Evolutionary conservation across 2,888 invertebrate species (phyloP).

Genomic region (Drosophila anomalata): DNA sequence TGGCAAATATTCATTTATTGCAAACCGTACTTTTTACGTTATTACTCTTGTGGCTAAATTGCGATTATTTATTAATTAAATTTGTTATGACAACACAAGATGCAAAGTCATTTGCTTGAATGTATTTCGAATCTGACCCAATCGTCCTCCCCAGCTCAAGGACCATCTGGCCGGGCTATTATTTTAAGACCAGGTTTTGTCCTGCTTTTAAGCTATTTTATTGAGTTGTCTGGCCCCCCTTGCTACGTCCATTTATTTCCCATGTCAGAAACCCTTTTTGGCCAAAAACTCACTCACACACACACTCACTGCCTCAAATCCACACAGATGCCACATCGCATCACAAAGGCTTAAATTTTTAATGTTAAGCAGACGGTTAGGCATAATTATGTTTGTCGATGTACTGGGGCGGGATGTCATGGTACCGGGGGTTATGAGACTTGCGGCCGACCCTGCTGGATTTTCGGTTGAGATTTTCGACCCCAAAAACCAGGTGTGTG

Average conservation of each 20-base stretch:
- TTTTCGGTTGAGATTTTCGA: slow-evolving; percentile 21
- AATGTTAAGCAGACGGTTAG: slow-evolving; percentile 45
- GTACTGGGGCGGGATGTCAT: not conserved
- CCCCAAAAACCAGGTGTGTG: slow-evolving; percentile 26
- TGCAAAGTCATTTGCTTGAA: slow-evolving; percentile 38
- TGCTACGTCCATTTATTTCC: not conserved
- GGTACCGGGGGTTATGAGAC: slow-evolving; percentile 6
- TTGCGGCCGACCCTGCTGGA: slow-evolving; percentile 4
- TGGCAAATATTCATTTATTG: slow-evolving; percentile 67
- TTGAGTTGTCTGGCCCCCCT: slow-evolving; percentile 34
- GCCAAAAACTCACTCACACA: slow-evolving; percentile 1
- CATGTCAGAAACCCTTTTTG: slow-evolving; percentile 35
- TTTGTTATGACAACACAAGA: slow-evolving; percentile 56
- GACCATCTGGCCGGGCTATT: slow-evolving; percentile 31
- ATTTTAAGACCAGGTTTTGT: slow-evolving; percentile 33
- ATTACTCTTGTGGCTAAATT: slow-evolving; percentile 76
- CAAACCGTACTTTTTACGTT: slow-evolving; percentile 47
- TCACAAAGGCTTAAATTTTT: slow-evolving; percentile 41
- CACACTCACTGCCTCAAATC: slow-evolving; percentile 3
- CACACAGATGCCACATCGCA: slow-evolving; percentile 11
- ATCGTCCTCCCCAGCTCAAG: not conserved
- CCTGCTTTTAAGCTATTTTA: slow-evolving; percentile 42
- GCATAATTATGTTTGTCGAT: slow-evolving; percentile 51
- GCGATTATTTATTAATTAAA: slow-evolving; percentile 81
- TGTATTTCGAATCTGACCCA: slow-evolving; percentile 7